Percentiles rank a stretch among this genome's conserved stretches.
Conservation (phyloP, 2,113 vertebrate species). For the Cynoglossus semilaevis region DNA sequence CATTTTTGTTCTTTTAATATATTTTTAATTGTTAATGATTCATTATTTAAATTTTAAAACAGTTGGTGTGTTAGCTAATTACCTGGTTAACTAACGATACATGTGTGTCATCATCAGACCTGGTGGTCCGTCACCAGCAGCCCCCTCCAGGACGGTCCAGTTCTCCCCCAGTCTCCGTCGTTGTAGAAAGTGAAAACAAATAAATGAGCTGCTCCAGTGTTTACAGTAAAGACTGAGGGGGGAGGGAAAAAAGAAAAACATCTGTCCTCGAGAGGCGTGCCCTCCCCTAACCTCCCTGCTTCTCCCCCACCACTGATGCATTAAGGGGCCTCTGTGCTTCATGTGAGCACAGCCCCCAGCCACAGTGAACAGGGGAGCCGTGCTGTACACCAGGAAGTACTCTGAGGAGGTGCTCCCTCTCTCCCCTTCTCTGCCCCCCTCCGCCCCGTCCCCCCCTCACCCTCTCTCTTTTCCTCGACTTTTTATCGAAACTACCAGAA, state of each 20-base stretch:
- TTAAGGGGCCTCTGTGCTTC: slow-evolving; percentile 58
- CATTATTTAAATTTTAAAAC: too few species aligned
- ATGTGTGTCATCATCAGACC: too few species aligned
- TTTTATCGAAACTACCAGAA: too few species aligned
- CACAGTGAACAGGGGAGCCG: slow-evolving; percentile 59
- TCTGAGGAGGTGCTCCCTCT: background rate
- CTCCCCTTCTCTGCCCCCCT: too few species aligned
- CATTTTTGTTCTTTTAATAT: too few species aligned
- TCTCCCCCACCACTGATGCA: slow-evolving; percentile 62
- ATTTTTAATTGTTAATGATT: too few species aligned
- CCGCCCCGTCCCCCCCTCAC: too few species aligned
- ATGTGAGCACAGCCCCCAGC: slow-evolving; percentile 66
- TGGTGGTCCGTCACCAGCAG: too few species aligned
- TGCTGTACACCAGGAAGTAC: slow-evolving; percentile 65
- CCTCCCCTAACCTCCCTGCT: slow-evolving; percentile 60
- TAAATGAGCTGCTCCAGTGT: slow-evolving; percentile 51
- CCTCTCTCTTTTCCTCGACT: too few species aligned
- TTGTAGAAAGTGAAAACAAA: slow-evolving; percentile 27
- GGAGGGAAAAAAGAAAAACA: slow-evolving; percentile 11
- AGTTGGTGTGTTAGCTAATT: too few species aligned
- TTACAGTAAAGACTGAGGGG: slow-evolving; percentile 12
- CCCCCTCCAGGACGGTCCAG: slow-evolving; percentile 5
- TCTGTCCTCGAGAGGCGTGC: slow-evolving; percentile 54
- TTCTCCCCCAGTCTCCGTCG: slow-evolving; percentile 10
- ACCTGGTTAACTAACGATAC: too few species aligned